Percentiles rank a stretch among this genome's conserved stretches.
phyloP scores from a whole-genome alignment of 2,888 invertebrate species.

The Tortricodes alternella region DNA sequence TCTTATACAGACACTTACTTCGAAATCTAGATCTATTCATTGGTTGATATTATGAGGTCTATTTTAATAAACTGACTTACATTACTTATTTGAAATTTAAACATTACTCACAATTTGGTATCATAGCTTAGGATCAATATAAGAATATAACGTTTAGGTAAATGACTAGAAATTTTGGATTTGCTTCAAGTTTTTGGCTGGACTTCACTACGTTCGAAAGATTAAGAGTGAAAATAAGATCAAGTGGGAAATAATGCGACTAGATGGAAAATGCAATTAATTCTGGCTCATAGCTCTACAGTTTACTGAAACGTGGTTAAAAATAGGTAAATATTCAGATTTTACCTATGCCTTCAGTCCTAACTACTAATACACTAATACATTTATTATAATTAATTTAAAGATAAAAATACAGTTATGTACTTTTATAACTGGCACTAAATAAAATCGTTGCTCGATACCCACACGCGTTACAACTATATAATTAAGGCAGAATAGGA shows the following conservation, averaged over 20 bases:
- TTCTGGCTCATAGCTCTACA: slow-evolving; percentile 31
- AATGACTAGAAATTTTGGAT: slow-evolving; percentile 81
- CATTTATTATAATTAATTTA: slow-evolving; percentile 19
- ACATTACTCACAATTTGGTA: slow-evolving; percentile 60
- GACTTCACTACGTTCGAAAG: slow-evolving; percentile 51
- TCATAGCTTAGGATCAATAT: slow-evolving; percentile 62
- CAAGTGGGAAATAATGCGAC: slow-evolving; percentile 43
- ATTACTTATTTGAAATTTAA: slow-evolving; percentile 37
- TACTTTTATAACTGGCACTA: slow-evolving; percentile 72
- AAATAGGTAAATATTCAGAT: slow-evolving; percentile 12
- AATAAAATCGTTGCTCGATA: slow-evolving; percentile 66
- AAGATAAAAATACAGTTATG: slow-evolving; percentile 49
- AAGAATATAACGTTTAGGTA: slow-evolving; percentile 56
- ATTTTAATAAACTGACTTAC: slow-evolving; percentile 38
- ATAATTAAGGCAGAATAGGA: slow-evolving; percentile 69
- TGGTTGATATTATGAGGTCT: slow-evolving; percentile 60
- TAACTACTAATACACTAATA: slow-evolving; percentile 8
- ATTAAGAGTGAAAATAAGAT: slow-evolving; percentile 40
- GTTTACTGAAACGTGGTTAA: slow-evolving; percentile 21
- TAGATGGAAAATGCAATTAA: slow-evolving; percentile 61
- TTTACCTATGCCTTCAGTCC: slow-evolving; percentile 13
- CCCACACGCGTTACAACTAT: slow-evolving; percentile 53
- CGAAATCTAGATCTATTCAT: slow-evolving; percentile 54
- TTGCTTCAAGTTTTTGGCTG: slow-evolving; percentile 60
- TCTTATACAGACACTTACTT: slow-evolving; percentile 28